Base-by-base conservation (phyloP, 2,797 vertebrate species). In the Okamejei kenojei region DNA sequence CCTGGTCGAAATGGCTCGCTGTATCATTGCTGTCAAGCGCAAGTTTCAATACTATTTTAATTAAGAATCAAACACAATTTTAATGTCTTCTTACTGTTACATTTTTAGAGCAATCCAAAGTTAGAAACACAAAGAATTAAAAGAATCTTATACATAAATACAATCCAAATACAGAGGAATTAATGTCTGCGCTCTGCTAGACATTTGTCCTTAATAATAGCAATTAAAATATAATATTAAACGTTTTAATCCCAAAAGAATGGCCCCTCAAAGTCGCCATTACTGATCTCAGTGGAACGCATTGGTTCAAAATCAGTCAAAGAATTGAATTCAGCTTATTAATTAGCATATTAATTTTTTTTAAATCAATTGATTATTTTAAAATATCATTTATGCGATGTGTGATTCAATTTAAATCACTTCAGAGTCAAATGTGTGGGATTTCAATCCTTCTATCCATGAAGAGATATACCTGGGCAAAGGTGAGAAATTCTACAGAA, bases 261-360 rank as follows among this genome's bases (percentile, higher is more conserved):
- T 45, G 88, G n/a, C n/a, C 38, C 32, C 8, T 32, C 35, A 38
- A 35, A 38, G 35, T n/a, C n/a, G n/a, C n/a, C 88, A 86, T 23
- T 1, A 81, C 35, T 90, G 23, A 68, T 73, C 35, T 45, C 32
- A 71, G 35, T 26, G 35, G 45, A 90, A 71, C n/a, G 88, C 65
- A 61, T 71, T 23, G 13, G 21, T 71, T 73, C 88, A 71, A 90
- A 90, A 90, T 90, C 88, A 90, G 68, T n/a, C n/a, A n/a, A n/a
- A n/a, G n/a, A 71, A 38, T 23, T 35, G 38, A 45, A 90, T 45
- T 9, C 68, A 90, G 32, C n/a, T n/a, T n/a, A n/a, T n/a, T n/a
- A n/a, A n/a, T n/a, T n/a, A n/a, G n/a, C n/a, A n/a, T n/a, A n/a
- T n/a, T n/a, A n/a, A n/a, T n/a, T 90, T 32, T 8, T 35, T 35